Base-by-base conservation (phyloP, 23 tunicate genomes). In the Phallusia fumigata region DNA sequence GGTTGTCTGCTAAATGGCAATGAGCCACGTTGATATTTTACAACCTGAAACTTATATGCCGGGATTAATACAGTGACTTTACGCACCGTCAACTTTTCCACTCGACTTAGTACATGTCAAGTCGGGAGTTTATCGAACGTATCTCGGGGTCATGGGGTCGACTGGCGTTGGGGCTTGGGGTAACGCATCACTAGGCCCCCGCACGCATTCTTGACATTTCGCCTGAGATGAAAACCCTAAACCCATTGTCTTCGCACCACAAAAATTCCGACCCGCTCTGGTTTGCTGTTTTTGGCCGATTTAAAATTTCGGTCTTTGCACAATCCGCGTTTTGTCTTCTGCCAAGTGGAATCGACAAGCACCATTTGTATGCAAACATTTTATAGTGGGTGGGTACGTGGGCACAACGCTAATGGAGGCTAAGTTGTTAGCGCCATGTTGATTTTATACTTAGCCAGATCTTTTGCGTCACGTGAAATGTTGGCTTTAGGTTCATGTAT, bases 131-230 rank as follows among this genome's bases (percentile, higher is more conserved):
- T 58, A 58, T 58, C 69, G 69, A 1, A 58, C 69, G 13, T 6
- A 58, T 58, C 69, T 58, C 13, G 28, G 28, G 69, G 69, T 58
- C 69, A 58, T 58, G 11, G 69, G 69, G 69, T 58, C 69, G 69
- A 22, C 69, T 58, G 69, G 16, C 69, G 26, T 58, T 24, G 69
- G 69, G 69, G 69, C 28, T 58, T 58, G 26, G 69, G 69, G 69
- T 16, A 22, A 58, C 69, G 69, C 69, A 6, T 21, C 69, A 13
- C 16, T 58, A 16, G 28, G 69, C 16, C 16, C 47, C 15, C 69
- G 69, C 3, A 22, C 58, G 18, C 69, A 58, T 58, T 21, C 69
- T 24, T 58, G 69, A 58, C 69, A 58, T 58, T 58, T 58, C 28
- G 69, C 3, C 69, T 58, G 69, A 24, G 69, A 58, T 58, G 28